Conservation (phyloP, 2,888 invertebrate genomes). For the Ormyrus nitidulus region DNA sequence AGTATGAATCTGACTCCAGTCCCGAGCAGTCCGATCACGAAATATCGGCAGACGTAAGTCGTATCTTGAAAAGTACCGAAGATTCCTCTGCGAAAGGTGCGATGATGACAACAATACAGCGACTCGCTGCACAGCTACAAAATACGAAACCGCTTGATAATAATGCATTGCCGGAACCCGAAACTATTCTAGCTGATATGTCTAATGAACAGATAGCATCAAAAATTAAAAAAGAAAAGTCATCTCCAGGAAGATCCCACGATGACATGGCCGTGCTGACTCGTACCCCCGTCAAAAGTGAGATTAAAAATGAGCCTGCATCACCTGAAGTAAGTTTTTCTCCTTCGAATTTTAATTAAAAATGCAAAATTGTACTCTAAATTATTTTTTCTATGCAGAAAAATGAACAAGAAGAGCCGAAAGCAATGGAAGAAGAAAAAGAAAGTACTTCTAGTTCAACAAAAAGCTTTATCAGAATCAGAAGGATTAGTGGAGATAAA, state of each 20-base stretch:
- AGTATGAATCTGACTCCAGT: slow-evolving; percentile 69
- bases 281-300: slow-evolving; percentile 2
- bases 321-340: slow-evolving; percentile 38
- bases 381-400: slow-evolving; percentile 6
- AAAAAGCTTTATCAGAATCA: slow-evolving; percentile 71
- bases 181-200: slow-evolving; percentile 23
- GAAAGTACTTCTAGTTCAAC: slow-evolving; percentile 13
- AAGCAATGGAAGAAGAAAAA: slow-evolving; percentile 9
- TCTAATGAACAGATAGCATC: neutral
- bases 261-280: slow-evolving; percentile 27
- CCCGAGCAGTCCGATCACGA: slow-evolving; percentile 69
- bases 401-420: slow-evolving; percentile 21
- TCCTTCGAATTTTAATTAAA: neutral
- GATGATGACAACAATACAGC: slow-evolving; percentile 72
- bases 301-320: slow-evolving; percentile 32
- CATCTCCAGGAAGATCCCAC: neutral
- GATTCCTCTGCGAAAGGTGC: slow-evolving; percentile 64
- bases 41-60: slow-evolving; percentile 66
- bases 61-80: slow-evolving; percentile 66
- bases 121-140: slow-evolving; percentile 71
- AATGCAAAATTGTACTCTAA: neutral
- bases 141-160: slow-evolving; percentile 61
- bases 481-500: slow-evolving; percentile 76
- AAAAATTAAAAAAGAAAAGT: slow-evolving; percentile 22
- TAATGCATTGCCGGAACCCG: slow-evolving; percentile 37